phyloP scores from a whole-genome alignment of 2,113 vertebrate species.

The Ptilonorhynchus violaceus region DNA sequence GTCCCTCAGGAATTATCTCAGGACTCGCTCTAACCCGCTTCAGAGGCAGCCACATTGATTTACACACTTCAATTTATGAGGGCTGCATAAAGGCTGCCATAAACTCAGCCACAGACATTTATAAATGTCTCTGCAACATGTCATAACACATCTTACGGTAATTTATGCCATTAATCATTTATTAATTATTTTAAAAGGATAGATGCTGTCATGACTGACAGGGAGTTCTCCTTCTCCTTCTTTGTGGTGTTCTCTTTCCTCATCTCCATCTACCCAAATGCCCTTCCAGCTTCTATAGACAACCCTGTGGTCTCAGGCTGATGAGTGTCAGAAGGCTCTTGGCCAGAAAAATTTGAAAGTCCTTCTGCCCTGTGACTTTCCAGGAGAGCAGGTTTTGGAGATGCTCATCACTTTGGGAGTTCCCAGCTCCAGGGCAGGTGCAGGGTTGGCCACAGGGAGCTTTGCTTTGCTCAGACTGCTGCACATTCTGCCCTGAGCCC shows the following conservation, averaged over 20 bases:
- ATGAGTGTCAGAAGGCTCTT: neutral
- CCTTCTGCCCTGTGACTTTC: neutral
- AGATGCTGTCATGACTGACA: neutral
- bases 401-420: fast-evolving
- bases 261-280: neutral
- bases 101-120: constrained; percentile 51
- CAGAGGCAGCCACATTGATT: constrained; percentile 55
- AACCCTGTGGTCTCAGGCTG: neutral
- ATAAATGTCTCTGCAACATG: constrained; percentile 64
- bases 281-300: neutral
- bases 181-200: constrained; percentile 44
- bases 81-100: constrained; percentile 46
- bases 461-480: neutral
- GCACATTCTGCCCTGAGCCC: neutral
- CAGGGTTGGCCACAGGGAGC: fast-evolving
- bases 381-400: neutral
- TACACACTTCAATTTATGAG: constrained; percentile 55
- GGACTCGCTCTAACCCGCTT: neutral
- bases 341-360: neutral
- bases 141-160: constrained; percentile 60
- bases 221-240: neutral
- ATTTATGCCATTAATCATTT: constrained; percentile 53
- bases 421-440: neutral
- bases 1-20: constrained; percentile 37
- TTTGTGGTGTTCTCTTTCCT: neutral